Base-by-base conservation (phyloP, 2,797 vertebrate genomes). In the Poecilia picta region DNA sequence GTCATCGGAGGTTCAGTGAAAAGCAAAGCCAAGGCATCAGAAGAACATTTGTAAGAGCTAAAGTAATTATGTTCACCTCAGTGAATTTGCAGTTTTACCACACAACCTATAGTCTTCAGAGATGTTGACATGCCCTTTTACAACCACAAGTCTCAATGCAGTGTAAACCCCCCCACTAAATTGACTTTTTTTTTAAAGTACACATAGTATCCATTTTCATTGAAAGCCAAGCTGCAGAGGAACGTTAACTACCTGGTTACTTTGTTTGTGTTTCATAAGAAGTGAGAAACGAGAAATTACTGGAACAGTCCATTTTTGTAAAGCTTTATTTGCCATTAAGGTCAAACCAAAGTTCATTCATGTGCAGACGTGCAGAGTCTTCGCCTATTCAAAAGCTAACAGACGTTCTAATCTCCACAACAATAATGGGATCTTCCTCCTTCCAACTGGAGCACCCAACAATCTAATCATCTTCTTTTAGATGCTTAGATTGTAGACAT, bases 391-490 rank as follows among this genome's bases (percentile, higher is more conserved):
- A 46, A 72, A 8, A 45, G 43, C 43, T 72, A n/a, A 46, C 68
- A 72, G 13, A 46, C 68, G 28, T 72, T 72, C 25, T 72, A 72
- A 72, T 72, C 68, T 72, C 68, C 68, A 72, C 68, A 72, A 46
- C 25, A 72, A 46, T 46, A 72, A 46, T 72, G 68, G 43, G 25
- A 45, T 28, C 13, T 43, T 71, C 66, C 39, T 70, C 39, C 23
- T 70, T 71, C 41, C 68, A 45, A 11, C 68, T 45, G 43, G 20
- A 68, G 36, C 36, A 68, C 36, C 41, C 64, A 11, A 68, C 64
- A 68, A 68, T 41, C 10, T 41, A 25, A 25, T 18, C 64, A 68
- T 68, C 36, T 68, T 41, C 4, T 68, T 68, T 68, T 11, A 41
- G 36, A n/a, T n/a, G n/a, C n/a, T n/a, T n/a, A n/a, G n/a, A n/a